These are phyloP conservation scores for Nemopilema nomurai DNA, from an alignment of 30 jellyfish, hydroid and myxozoan genomes.

Conservation along the genomic window DNA sequence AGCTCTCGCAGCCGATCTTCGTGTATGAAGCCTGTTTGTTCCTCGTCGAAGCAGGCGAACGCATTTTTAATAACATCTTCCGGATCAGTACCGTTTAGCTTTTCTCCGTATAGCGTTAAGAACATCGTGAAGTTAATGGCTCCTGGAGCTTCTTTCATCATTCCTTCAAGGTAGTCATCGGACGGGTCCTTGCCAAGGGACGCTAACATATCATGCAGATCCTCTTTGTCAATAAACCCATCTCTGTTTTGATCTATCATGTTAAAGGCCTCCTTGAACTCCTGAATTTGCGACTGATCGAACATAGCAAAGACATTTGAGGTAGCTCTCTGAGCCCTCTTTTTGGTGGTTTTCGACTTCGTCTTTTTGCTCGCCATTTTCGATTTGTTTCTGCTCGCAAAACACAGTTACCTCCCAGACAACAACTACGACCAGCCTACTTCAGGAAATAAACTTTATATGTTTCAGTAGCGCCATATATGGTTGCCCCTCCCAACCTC, in stretches of 20 bases:
- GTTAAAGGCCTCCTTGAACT: conserved; percentile 99
- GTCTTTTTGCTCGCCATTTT: conserved; percentile 92
- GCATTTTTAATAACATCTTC: conserved; percentile 99
- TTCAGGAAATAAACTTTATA: conserved; percentile 18
- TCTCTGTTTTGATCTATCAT: conserved; percentile 99
- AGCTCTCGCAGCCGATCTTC: conserved; percentile 94
- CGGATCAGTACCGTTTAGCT: conserved; percentile 99
- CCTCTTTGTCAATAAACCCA: conserved; percentile 99
- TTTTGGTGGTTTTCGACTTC: conserved; percentile 82
- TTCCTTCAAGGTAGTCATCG: conserved; percentile 89
- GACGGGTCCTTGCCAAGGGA: conserved; percentile 98
- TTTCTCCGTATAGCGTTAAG: conserved; percentile 96
- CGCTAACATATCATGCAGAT: conserved; percentile 97
- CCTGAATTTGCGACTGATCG: conserved; percentile 99
- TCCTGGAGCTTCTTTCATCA: conserved; percentile 99
- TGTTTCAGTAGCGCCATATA: conserved; percentile 52
- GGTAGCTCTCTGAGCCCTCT: conserved; percentile 99
- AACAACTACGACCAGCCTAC: not conserved
- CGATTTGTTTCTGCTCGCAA: not conserved
- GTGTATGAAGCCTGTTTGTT: conserved; percentile 84
- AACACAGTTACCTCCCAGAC: not conserved
- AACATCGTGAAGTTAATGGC: conserved; percentile 99
- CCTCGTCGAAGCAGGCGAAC: conserved; percentile 98
- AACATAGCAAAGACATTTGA: conserved; percentile 99
- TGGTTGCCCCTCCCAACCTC: conserved; percentile 86